Evolutionary conservation across 64 coral and sea anemone genomes (phyloP).

Genomic region (Actinia tenebrosa): DNA sequence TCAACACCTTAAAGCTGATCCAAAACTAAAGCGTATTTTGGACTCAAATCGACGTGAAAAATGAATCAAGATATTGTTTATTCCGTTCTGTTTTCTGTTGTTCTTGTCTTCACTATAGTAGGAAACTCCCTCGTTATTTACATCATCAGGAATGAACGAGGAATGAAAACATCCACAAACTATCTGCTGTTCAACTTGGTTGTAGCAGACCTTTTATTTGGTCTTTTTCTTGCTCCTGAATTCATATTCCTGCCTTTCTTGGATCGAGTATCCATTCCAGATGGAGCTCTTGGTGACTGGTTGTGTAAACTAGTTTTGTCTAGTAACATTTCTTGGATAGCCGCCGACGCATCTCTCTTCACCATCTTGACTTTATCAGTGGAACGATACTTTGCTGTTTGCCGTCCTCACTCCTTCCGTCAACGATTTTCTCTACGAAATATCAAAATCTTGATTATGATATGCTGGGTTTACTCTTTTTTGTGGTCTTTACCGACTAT

Average conservation of each 20-base stretch:
- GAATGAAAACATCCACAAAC: background rate
- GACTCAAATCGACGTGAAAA: background rate
- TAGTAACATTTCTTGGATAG: background rate
- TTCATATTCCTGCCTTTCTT: constrained; percentile 14
- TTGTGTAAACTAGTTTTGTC: background rate
- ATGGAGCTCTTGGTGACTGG: constrained; percentile 1
- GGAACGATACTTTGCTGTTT: constrained; percentile 3
- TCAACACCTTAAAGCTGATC: too few relatives aligned
- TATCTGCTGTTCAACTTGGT: constrained; percentile 1
- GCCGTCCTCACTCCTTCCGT: background rate
- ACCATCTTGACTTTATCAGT: background rate
- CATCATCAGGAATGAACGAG: background rate
- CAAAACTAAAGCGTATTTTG: too few relatives aligned
- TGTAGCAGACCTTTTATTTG: constrained; percentile 6
- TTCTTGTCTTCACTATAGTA: constrained; percentile 12
- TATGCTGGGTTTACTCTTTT: background rate
- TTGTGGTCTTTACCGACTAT: background rate
- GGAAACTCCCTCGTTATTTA: constrained; percentile 5
- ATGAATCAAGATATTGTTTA: background rate
- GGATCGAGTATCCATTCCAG: background rate
- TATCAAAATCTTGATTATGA: background rate
- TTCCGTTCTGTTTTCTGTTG: constrained; percentile 4
- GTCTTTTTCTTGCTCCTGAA: background rate
- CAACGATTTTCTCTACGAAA: background rate
- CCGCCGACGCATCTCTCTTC: background rate